Base-by-base conservation (phyloP, 2,113 vertebrate species). In the Trematomus loennbergii region DNA sequence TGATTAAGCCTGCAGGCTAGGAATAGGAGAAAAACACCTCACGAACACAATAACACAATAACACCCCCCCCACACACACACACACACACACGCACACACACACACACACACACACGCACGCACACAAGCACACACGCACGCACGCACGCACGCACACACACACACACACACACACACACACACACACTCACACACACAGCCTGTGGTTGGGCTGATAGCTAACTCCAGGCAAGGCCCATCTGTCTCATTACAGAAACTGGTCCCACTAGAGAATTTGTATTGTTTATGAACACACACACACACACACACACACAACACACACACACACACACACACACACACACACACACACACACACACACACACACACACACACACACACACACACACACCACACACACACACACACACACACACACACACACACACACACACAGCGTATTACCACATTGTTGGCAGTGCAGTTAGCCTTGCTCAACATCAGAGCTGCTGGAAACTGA, bases 1-100 rank as follows among this genome's bases (percentile, higher is more conserved):
- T 93, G 93, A 93, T 92, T 88, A 91, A 89, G 87, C 90, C 91
- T 89, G 83, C 82, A 91, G 91, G 91, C 89, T 69, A 92, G 85
- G 82, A 91, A 90, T 84, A 70, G 78, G 52, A 90, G 75, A 87
- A 87, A 61, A 89, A 85, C 83, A 78, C 85, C 88, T 81, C 81
- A 53, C 57, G 1, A 40, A 52, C 59, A 45, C 78, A 40, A 29
- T 29, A 29, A 29, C 29, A 29, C 29, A 25, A 25, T 25, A 25
- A 25, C 25, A 2, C 25, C 2, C 25, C 25, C 25, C 25, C 36
- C 81, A 46, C 36, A 22, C 59, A n/a, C 77, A 40, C 81, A 53
- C 62, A 36, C 33, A 52, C 59, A 45, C 77, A 40, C 33, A 36
- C 33, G 6, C 64, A 55, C 63, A 18, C 57, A 59, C 78, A 67